Evolutionary conservation across 2,797 vertebrate species (phyloP).

Genomic region (Tragelaphus oryx): DNA sequence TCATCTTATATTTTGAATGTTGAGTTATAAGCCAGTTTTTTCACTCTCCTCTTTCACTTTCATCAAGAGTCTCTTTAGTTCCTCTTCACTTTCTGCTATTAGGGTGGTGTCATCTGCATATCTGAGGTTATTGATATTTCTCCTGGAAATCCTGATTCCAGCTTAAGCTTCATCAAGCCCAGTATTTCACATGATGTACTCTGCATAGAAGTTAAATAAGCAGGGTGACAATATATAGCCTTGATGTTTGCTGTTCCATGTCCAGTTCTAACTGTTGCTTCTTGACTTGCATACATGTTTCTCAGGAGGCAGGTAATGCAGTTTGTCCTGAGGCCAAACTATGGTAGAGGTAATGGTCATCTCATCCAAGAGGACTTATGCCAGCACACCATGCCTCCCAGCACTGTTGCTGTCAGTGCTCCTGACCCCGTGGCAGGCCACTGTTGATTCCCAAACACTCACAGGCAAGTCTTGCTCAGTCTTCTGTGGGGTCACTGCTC

Average conservation of each 20-base stretch:
- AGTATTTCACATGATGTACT: neutral
- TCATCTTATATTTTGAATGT: neutral
- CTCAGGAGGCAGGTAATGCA: neutral
- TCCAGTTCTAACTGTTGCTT: neutral
- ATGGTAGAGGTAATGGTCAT: neutral
- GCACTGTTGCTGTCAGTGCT: neutral
- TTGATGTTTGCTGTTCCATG: neutral
- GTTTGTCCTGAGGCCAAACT: neutral
- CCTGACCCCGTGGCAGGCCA: neutral
- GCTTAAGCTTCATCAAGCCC: neutral
- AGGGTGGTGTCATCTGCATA: neutral
- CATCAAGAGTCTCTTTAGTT: neutral
- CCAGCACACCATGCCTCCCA: neutral
- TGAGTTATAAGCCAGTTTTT: neutral
- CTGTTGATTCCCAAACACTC: neutral
- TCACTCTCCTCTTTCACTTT: neutral
- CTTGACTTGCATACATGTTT: neutral
- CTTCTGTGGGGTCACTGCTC: neutral
- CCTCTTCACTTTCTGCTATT: neutral
- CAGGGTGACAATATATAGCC: neutral
- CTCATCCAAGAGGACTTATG: neutral
- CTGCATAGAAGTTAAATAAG: neutral
- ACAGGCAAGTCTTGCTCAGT: neutral
- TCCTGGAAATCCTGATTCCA: neutral
- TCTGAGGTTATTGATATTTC: neutral